These are phyloP conservation scores for Origma solitaria DNA, from an alignment of 2,113 vertebrate genomes.

Conservation along the genomic window DNA sequence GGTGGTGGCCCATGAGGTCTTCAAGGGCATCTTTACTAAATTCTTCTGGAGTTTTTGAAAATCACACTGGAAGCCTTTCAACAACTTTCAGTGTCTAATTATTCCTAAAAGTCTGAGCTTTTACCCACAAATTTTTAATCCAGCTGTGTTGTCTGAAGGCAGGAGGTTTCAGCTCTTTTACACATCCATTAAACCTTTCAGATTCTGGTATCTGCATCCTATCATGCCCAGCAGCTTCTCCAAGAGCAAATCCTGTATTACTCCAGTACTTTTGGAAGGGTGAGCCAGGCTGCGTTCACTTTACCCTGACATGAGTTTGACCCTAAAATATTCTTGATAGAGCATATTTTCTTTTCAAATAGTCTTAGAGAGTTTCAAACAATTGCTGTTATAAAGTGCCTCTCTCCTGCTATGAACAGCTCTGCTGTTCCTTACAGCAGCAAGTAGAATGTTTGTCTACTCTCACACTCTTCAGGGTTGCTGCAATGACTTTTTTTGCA, in stretches of 20 bases:
- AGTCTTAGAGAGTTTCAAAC: neutral
- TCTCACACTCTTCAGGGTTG: slow-evolving; percentile 56
- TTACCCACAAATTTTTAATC: neutral
- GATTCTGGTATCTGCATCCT: neutral
- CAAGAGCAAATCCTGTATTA: neutral
- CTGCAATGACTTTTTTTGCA: slow-evolving; percentile 61
- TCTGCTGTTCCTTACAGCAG: neutral
- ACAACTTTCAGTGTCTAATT: neutral
- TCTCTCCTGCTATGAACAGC: neutral
- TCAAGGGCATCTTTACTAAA: neutral
- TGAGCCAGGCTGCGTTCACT: neutral
- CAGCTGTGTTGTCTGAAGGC: neutral
- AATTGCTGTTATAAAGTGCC: neutral
- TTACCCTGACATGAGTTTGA: neutral
- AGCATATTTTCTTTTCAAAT: neutral
- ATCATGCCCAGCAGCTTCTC: neutral
- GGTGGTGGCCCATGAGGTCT: neutral
- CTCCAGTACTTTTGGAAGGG: neutral
- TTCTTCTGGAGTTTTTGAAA: neutral
- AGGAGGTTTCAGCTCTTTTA: neutral
- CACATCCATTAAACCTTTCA: neutral
- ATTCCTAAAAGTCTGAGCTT: neutral
- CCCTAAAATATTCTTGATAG: neutral
- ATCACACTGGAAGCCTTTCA: neutral
- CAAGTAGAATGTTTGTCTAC: slow-evolving; percentile 61